Evolutionary conservation across 2,888 invertebrate genomes (phyloP).

Genomic region (Netelia virgata): DNA sequence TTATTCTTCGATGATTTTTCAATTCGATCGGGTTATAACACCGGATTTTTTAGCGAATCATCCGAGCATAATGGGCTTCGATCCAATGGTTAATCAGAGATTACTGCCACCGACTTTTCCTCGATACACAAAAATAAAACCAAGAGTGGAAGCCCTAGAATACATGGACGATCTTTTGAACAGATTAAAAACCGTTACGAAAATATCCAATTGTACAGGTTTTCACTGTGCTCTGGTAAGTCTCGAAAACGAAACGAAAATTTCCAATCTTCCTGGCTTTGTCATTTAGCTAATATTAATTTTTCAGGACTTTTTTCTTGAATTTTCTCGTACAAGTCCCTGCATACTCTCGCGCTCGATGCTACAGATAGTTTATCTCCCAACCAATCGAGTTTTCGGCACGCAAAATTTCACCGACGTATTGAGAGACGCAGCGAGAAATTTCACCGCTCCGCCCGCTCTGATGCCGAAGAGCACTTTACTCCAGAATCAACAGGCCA

Average conservation of each 20-base stretch:
- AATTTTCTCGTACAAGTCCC: conserved; percentile 95
- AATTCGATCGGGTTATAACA: conserved; percentile 18
- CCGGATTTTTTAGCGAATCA: conserved; percentile 87
- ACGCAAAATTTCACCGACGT: conserved; percentile 91
- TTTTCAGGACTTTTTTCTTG: conserved; percentile 95
- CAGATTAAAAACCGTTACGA: conserved; percentile 92
- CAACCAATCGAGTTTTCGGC: conserved; percentile 86
- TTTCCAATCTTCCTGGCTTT: background rate
- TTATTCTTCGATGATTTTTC: conserved; percentile 9
- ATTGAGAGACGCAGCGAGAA: conserved; percentile 93
- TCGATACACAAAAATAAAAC: conserved; percentile 96
- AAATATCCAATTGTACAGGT: conserved; percentile 91
- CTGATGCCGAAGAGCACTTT: conserved; percentile 91
- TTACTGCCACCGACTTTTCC: conserved; percentile 99
- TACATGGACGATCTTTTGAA: conserved; percentile 94
- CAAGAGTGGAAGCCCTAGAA: conserved; percentile 91
- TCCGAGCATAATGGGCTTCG: conserved; percentile 96
- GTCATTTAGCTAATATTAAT: conserved; percentile 56
- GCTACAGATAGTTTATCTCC: conserved; percentile 92
- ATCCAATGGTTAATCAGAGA: conserved; percentile 97
- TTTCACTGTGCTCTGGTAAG: conserved; percentile 93
- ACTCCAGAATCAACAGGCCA: conserved; percentile 90
- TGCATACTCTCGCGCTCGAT: conserved; percentile 97
- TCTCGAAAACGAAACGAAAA: conserved; percentile 32
- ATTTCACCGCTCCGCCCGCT: conserved; percentile 96